These are phyloP conservation scores for Emys orbicularis DNA, from an alignment of 2,797 vertebrate genomes.

Conservation along the genomic window DNA sequence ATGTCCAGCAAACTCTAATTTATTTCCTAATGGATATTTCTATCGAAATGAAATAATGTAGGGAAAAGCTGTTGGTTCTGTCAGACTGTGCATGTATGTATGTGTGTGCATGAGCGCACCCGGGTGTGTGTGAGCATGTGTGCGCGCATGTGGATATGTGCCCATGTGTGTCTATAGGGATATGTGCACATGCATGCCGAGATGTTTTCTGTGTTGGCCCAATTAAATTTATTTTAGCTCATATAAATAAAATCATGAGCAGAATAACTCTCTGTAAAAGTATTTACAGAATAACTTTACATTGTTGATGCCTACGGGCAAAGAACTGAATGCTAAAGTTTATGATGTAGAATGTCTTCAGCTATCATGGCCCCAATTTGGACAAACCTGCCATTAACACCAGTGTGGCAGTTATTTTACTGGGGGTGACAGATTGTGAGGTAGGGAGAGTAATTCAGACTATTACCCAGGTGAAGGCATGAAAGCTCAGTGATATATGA, in stretches of 20 bases:
- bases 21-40: conserved; percentile 3
- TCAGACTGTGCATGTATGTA: not conserved
- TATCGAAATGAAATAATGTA: not conserved
- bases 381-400: conserved; percentile 87
- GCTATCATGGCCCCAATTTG: conserved; percentile 81
- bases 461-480: conserved; percentile 92
- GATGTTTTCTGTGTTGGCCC: not conserved
- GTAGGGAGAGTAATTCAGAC: conserved; percentile 91
- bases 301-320: conserved; percentile 45
- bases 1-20: conserved; percentile 51
- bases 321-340: conserved; percentile 81
- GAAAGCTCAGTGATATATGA: conserved; percentile 91
- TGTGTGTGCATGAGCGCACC: too few species aligned
- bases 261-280: conserved; percentile 30
- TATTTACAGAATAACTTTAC: conserved; percentile 80
- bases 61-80: conserved; percentile 15
- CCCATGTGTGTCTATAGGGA: not conserved
- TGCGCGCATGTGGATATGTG: rapidly evolving
- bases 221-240: conserved; percentile 61
- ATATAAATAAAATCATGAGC: conserved; percentile 81
- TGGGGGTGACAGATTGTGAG: conserved; percentile 90
- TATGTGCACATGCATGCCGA: not conserved
- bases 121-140: too few species aligned
- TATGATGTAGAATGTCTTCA: conserved; percentile 83
- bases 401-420: conserved; percentile 86